A percentile compares a stretch with the other conserved stretches of the same genome.
phyloP scores from a whole-genome alignment of 2,888 invertebrate species.

The Stomorhina lunata region DNA sequence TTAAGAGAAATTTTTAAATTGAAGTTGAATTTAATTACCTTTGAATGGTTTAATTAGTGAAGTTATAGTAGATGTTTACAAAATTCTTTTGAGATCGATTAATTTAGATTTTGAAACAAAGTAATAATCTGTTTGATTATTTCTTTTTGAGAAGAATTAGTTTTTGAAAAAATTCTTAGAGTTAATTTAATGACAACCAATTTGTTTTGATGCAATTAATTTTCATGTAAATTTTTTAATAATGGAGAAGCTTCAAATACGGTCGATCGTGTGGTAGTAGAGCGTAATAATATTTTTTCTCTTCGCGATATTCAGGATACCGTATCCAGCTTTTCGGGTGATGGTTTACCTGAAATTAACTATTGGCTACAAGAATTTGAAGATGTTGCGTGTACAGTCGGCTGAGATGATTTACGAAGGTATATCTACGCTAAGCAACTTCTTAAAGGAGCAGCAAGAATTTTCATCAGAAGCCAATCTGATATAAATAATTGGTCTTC shows the following conservation, averaged over 20 bases:
- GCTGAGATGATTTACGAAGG: constrained; percentile 49
- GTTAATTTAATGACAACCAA: too few species aligned
- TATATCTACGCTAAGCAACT: constrained; percentile 52
- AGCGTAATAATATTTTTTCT: not conserved
- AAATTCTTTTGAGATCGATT: too few species aligned
- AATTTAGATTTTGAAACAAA: too few species aligned
- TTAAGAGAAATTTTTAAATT: too few species aligned
- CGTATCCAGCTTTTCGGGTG: constrained; percentile 21
- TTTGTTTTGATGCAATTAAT: too few species aligned
- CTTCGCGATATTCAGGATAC: constrained; percentile 40
- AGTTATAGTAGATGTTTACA: too few species aligned
- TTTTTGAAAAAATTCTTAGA: too few species aligned
- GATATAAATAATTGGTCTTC: constrained; percentile 3
- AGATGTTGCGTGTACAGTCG: constrained; percentile 42
- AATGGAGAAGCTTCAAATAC: not conserved
- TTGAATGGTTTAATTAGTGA: too few species aligned
- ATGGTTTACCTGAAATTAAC: constrained; percentile 33
- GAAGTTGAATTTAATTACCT: too few species aligned
- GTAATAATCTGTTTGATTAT: too few species aligned
- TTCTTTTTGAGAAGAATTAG: too few species aligned
- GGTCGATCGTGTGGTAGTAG: not conserved
- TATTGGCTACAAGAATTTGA: constrained; percentile 56
- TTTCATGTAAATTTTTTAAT: too few species aligned
- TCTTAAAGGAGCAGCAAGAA: constrained; percentile 6
- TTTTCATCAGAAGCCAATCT: constrained; percentile 26